Base-by-base conservation (phyloP, 53 echinoderm and acorn worm species). In the Stichopus horrens region DNA sequence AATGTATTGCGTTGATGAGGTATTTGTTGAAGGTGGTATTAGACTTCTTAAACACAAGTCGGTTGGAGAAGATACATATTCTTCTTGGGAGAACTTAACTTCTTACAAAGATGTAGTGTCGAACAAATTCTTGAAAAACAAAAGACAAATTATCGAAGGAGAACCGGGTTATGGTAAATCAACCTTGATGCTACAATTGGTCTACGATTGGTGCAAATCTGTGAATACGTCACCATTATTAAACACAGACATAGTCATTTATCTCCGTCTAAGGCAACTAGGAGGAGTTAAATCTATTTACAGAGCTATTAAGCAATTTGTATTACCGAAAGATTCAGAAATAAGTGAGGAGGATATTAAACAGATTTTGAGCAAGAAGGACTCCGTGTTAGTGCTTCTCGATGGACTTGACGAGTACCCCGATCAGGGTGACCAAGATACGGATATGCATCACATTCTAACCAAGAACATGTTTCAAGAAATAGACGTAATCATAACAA, bases 151-250 rank as follows among this genome's bases (percentile, higher is more conserved):
- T 58, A 11, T 84, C 4, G 84, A 84, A 18, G 84, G 84, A 8
- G 84, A 84, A 4, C 68, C 84, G 9, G 84, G 84, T 7, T 84
- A 84, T 16, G 84, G 84, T 4, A 84, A 84, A 84, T 84, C 84
- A 16, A 84, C 84, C 9, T 22, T 84, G 19, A 66, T 16, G 10
- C 66, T 84, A 37, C 84, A 84, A 16, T 37, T 84, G 7, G 14
- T 63, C 5, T 84, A 66, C 65, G 84, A 84, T 14, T 84, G 84
- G 84, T 66, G 84, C 66, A 7, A 22, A 1, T 66, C 67, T 21
- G 21, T 22, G 2, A 9, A n/a, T 3, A 67, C 9, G 6, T 67
- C 59, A 14, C 9, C 68, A 37, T 13, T 58, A 13, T 8, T 9
- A 58, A 6, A 63, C 37, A 16, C 37, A 8, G 66, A 84, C 10